phyloP scores from a whole-genome alignment of 2,888 invertebrate genomes.

The Hoplodrina blanda region DNA sequence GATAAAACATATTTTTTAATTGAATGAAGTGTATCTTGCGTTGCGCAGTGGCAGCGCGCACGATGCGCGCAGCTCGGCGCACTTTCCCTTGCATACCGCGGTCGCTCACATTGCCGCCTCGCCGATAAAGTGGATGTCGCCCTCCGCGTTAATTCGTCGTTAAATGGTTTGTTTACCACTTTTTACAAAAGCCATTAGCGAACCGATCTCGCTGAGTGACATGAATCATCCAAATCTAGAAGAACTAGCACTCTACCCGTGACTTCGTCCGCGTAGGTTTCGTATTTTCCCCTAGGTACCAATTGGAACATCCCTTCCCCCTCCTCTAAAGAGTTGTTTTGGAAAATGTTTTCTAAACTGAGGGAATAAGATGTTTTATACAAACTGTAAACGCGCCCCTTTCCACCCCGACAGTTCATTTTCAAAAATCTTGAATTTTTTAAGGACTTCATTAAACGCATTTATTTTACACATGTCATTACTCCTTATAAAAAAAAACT shows the following conservation, averaged over 20 bases:
- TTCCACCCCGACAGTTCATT: no score
- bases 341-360: no score
- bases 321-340: no score
- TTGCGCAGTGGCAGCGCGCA: no score
- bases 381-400: no score
- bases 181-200: constrained; percentile 35
- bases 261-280: background rate
- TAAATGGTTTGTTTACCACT: constrained; percentile 43
- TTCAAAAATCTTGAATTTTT: no score
- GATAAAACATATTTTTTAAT: background rate
- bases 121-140: background rate
- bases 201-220: constrained; percentile 13
- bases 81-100: constrained; percentile 62
- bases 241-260: background rate
- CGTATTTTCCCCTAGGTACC: background rate
- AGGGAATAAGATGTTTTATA: no score
- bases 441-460: no score
- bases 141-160: constrained; percentile 1
- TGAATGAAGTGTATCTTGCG: no score
- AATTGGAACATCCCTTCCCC: no score
- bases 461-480: no score
- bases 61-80: constrained; percentile 17
- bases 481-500: no score
- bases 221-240: constrained; percentile 39
- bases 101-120: constrained; percentile 20